These are phyloP conservation scores for Pristionchus fissidentatus DNA, from an alignment of 2,888 invertebrate genomes.

Conservation along the genomic window DNA sequence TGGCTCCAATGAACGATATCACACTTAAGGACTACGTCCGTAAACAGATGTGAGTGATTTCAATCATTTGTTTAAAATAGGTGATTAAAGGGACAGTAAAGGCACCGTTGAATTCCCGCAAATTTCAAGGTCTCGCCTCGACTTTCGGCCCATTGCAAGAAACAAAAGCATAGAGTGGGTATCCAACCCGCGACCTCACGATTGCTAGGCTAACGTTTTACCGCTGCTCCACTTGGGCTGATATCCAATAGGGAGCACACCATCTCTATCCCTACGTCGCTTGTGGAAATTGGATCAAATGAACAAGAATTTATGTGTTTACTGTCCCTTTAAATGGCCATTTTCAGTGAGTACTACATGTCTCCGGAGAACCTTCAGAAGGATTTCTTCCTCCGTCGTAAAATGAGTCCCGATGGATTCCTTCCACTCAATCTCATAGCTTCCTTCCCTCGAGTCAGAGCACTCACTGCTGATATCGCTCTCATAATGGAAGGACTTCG, in stretches of 20 bases:
- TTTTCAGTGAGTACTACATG: slow-evolving; percentile 96
- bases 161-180: too few relatives aligned
- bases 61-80: too few relatives aligned
- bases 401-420: slow-evolving; percentile 95
- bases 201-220: too few relatives aligned
- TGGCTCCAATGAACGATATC: slow-evolving; percentile 64
- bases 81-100: too few relatives aligned
- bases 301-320: too few relatives aligned
- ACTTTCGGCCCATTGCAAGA: slow-evolving; percentile 25
- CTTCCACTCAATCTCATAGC: slow-evolving; percentile 93
- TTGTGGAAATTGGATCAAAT: too few relatives aligned
- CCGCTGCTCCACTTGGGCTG: too few relatives aligned
- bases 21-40: slow-evolving; percentile 73
- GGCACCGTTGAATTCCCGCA: too few relatives aligned
- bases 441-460: slow-evolving; percentile 93
- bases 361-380: slow-evolving; percentile 93
- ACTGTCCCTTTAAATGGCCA: too few relatives aligned
- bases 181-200: too few relatives aligned
- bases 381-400: slow-evolving; percentile 95
- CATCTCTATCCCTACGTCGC: too few relatives aligned
- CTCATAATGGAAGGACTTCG: slow-evolving; percentile 88
- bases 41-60: slow-evolving; percentile 72
- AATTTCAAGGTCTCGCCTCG: not conserved
- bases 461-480: slow-evolving; percentile 87
- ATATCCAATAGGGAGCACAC: too few relatives aligned